Evolutionary conservation across 2,888 invertebrate species (phyloP).

Genomic region (Cinara cedri): DNA sequence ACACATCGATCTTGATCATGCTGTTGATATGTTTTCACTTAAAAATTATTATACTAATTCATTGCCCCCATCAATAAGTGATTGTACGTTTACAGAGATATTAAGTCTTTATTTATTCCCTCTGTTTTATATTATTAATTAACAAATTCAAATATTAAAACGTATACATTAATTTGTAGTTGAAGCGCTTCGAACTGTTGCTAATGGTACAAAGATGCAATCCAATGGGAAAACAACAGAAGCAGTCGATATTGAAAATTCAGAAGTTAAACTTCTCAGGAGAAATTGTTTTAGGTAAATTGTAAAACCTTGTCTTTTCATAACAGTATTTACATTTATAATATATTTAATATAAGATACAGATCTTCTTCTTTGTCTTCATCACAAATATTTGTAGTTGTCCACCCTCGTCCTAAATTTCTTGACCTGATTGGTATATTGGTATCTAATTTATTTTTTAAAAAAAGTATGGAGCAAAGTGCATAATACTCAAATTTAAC

Average conservation of each 20-base stretch:
- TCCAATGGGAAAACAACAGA: conserved; percentile 39
- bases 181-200: conserved; percentile 37
- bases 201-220: conserved; percentile 41
- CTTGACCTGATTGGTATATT: no score
- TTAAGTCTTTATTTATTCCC: not conserved
- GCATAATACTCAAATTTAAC: no score
- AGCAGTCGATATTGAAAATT: conserved; percentile 25
- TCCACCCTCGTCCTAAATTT: no score
- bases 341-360: no score
- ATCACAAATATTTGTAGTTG: no score
- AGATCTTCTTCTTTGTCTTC: no score
- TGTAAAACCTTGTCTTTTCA: not conserved
- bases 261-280: conserved; percentile 43
- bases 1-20: conserved; percentile 74
- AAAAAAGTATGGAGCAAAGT: no score
- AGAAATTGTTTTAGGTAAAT: conserved; percentile 43
- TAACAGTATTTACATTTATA: no score
- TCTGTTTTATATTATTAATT: not conserved
- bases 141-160: not conserved
- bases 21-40: conserved; percentile 74
- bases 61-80: conserved; percentile 79
- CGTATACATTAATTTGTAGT: conserved; percentile 27
- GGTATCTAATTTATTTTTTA: no score
- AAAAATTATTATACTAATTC: conserved; percentile 65
- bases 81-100: conserved; percentile 61